Conservation (phyloP, 2,797 vertebrate genomes). For the Etheostoma nigrum region DNA sequence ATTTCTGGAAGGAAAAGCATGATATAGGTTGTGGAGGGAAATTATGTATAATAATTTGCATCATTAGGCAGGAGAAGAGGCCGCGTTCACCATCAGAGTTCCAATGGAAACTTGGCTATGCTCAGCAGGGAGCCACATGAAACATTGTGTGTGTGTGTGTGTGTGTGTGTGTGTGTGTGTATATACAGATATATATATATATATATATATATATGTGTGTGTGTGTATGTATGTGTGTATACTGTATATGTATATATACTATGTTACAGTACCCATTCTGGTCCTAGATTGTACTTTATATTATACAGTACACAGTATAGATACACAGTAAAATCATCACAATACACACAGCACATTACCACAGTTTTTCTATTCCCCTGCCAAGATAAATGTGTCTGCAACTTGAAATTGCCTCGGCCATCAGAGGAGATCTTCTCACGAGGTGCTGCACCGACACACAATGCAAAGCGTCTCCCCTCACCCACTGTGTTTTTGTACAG, state of each 20-base stretch:
- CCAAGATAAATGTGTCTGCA: conserved; percentile 20
- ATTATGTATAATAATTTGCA: conserved; percentile 72
- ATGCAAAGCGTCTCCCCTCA: conserved; percentile 27
- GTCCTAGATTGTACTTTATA: conserved; percentile 20
- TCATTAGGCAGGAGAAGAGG: conserved; percentile 62
- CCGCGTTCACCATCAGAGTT: conserved; percentile 38
- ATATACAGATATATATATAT: too few species aligned
- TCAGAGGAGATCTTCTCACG: conserved; percentile 37
- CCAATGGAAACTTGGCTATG: conserved; percentile 39
- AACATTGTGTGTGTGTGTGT: conserved; percentile 1
- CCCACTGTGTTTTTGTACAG: conserved; percentile 11
- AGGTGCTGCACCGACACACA: conserved; percentile 21
- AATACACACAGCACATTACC: not conserved
- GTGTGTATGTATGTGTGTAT: too few species aligned
- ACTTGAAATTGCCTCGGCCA: conserved; percentile 28
- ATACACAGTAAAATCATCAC: conserved; percentile 9
- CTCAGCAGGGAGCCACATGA: conserved; percentile 52
- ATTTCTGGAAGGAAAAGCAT: conserved; percentile 69
- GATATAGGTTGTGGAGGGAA: conserved; percentile 65
- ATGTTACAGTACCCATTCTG: not conserved
- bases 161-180: too few species aligned
- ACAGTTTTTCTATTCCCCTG: conserved; percentile 14
- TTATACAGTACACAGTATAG: not conserved
- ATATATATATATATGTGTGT: too few species aligned
- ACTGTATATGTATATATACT: too few species aligned